These are phyloP conservation scores for Chrysolina americana DNA, from an alignment of 2,888 invertebrate species.

Conservation along the genomic window DNA sequence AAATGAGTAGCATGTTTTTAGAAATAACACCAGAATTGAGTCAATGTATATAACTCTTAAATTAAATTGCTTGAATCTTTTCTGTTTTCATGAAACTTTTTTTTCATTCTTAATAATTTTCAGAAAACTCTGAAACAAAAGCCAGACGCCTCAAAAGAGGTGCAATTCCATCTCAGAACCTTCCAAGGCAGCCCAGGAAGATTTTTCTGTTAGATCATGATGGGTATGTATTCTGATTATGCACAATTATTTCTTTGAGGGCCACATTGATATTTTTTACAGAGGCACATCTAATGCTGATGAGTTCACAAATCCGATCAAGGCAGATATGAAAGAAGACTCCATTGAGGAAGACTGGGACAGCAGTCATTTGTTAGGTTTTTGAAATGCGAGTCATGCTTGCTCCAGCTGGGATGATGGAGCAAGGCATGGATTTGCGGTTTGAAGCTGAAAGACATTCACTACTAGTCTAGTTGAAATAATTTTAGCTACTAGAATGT, in stretches of 20 bases:
- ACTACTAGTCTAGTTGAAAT: not conserved
- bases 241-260: not conserved
- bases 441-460: not conserved
- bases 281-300: slow-evolving; percentile 10
- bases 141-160: not conserved
- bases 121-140: slow-evolving; percentile 15
- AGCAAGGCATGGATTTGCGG: not conserved
- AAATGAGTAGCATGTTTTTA: too few relatives aligned
- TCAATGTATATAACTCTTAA: too few relatives aligned
- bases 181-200: slow-evolving; percentile 13
- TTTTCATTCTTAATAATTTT: not conserved
- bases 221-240: not conserved
- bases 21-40: too few relatives aligned
- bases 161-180: slow-evolving; percentile 3
- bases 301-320: slow-evolving; percentile 10
- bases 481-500: too few relatives aligned
- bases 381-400: not conserved
- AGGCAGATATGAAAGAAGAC: slow-evolving; percentile 6
- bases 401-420: not conserved
- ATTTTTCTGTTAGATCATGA: slow-evolving; percentile 4
- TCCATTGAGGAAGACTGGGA: not conserved
- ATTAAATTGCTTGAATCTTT: too few relatives aligned
- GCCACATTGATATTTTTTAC: not conserved
- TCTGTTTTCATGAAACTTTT: too few relatives aligned
- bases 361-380: slow-evolving; percentile 14